These are phyloP conservation scores for Triplophysa bombifrons DNA, from an alignment of 2,797 vertebrate genomes.

Conservation along the genomic window DNA sequence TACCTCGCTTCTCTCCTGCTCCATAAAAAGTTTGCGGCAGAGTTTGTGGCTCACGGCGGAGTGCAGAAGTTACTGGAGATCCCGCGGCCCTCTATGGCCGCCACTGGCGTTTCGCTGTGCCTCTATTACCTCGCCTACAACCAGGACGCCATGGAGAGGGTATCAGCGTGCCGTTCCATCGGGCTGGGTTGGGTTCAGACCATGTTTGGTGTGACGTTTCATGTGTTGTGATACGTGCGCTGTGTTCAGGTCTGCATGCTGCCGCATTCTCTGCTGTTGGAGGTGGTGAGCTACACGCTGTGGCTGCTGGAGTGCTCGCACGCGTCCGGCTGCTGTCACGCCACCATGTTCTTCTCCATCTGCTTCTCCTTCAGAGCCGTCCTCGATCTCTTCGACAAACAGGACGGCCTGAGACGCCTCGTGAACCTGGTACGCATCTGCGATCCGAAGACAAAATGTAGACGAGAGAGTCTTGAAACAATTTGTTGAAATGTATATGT, in stretches of 20 bases:
- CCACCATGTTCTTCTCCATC: conserved; percentile 99
- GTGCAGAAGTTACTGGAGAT: conserved; percentile 97
- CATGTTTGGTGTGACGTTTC: neutral
- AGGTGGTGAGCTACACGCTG: conserved; percentile 95
- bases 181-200: neutral
- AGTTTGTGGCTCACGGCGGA: conserved; percentile 97
- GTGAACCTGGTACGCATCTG: conserved; percentile 87
- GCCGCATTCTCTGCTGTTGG: conserved; percentile 90
- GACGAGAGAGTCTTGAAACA: too few species aligned
- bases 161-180: conserved; percentile 62
- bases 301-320: conserved; percentile 99
- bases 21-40: conserved; percentile 98
- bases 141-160: conserved; percentile 99
- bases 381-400: conserved; percentile 94
- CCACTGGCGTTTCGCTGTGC: conserved; percentile 98
- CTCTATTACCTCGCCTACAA: conserved; percentile 98
- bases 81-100: conserved; percentile 97
- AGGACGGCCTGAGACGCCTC: conserved; percentile 93
- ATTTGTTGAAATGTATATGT: too few species aligned
- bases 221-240: neutral
- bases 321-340: conserved; percentile 96
- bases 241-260: conserved; percentile 89
- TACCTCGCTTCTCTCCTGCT: conserved; percentile 95
- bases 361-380: conserved; percentile 98
- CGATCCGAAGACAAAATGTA: too few species aligned